Percentiles rank a stretch among this genome's conserved stretches.
These are phyloP conservation scores for Okamejei kenojei DNA, from an alignment of 2,797 vertebrate genomes.

Conservation along the genomic window DNA sequence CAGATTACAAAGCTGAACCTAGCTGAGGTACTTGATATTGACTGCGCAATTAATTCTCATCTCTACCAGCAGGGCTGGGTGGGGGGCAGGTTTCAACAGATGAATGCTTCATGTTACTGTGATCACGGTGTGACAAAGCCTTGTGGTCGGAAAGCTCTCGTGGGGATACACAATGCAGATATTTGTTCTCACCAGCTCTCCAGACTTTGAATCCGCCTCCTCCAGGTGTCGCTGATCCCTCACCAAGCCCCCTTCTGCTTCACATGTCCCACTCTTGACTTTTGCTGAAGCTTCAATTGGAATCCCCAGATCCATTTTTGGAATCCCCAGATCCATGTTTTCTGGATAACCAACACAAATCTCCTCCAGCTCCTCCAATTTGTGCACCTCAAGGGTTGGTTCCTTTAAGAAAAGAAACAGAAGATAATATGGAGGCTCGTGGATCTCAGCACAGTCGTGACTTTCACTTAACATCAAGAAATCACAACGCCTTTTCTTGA, in stretches of 20 bases:
- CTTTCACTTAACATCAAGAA: neutral
- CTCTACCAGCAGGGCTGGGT: neutral
- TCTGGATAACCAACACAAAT: neutral
- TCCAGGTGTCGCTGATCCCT: neutral
- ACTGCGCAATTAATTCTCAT: neutral
- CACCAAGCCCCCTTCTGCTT: neutral
- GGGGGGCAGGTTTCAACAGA: neutral
- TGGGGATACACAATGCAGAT: neutral
- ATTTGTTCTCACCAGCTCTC: neutral
- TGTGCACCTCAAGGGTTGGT: neutral
- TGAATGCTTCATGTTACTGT: neutral
- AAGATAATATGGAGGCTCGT: neutral
- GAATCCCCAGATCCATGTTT: neutral
- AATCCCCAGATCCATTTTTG: neutral
- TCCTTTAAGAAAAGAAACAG: slow-evolving; percentile 13
- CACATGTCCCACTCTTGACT: neutral
- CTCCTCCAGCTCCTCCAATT: neutral
- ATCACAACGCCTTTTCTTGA: neutral
- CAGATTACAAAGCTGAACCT: neutral
- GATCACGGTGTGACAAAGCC: neutral
- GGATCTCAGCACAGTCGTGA: neutral
- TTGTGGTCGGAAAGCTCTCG: neutral
- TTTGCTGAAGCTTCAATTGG: neutral
- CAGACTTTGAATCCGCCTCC: neutral
- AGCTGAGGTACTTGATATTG: neutral